Evolutionary conservation across 2,113 vertebrate species (phyloP), one percentile per base, ranked within the genome.

Genomic region (Melozone crissalis): DNA sequence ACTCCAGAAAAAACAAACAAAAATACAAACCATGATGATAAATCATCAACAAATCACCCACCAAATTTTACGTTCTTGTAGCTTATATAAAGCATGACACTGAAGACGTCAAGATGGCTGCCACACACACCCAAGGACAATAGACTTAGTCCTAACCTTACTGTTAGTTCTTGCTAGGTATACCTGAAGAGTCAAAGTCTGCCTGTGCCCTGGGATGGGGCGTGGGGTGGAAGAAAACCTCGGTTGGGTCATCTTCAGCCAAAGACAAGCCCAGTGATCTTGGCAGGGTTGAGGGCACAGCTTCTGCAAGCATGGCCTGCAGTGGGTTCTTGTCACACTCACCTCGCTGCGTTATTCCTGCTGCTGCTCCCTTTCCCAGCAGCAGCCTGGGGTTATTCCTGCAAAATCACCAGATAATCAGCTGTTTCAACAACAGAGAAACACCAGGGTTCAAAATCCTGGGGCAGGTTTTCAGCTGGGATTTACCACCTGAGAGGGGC

Each of bases 221-320:
- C 3, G 0, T 12, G 65, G 26, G 22, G 21, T 67, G 39, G 37
- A 41, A 37, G 76, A n/a, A 58, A 31, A 74, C 37, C 27, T 58
- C 18, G 2, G 1, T 0, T 21, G 73, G 11, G 19, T 37, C 43
- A 21, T 4, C 12, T 30, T 21, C 44, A 30, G 5, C 7, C 12
- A 7, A 23, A 54, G 12, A 43, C 31, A 35, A 78, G 6, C 15
- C 18, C 66, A 7, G 33, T 37, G 84, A 5, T 39, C 51, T 13
- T 9, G 39, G 39, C n/a, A 13, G 27, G 6, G 35, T 1, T 54
- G 84, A 55, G 69, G 46, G 61, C 89, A 43, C 52, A 58, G 71
- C 24, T 19, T 9, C 59, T 20, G 23, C 23, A 66, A n/a, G 27
- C 62, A 18, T 2, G 8, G 3, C 24, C 9, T 0, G 0, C 13